These are phyloP conservation scores for Phenganax marumi DNA, from an alignment of 92 coral and sea anemone species.

Conservation along the genomic window DNA sequence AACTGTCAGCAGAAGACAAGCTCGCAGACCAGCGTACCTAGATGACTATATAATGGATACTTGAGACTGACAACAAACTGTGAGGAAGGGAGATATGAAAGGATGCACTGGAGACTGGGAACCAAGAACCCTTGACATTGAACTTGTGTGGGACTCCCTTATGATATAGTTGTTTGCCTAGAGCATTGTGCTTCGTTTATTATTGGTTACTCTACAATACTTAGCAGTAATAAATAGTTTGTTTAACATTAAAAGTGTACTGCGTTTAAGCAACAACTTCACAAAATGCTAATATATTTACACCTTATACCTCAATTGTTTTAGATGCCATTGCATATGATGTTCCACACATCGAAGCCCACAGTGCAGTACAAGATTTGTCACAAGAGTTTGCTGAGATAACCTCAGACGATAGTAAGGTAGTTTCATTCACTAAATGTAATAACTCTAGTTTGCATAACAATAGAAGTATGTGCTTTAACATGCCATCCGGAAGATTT, in stretches of 20 bases:
- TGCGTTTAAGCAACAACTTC: neutral
- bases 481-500: too few relatives aligned
- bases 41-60: slow-evolving; percentile 20
- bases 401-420: neutral
- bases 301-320: too few relatives aligned
- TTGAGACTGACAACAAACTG: neutral
- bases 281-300: neutral
- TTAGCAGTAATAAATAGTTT: neutral
- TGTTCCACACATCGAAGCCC: neutral
- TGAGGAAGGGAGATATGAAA: slow-evolving; percentile 24
- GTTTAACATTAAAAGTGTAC: neutral
- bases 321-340: neutral
- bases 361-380: neutral
- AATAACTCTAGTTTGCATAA: too few relatives aligned
- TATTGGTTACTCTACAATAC: neutral
- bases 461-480: too few relatives aligned
- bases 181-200: neutral
- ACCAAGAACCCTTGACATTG: too few relatives aligned
- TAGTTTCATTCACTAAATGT: too few relatives aligned
- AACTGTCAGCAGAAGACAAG: slow-evolving; percentile 18
- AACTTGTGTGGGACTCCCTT: neutral
- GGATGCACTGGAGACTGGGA: neutral
- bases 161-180: too few relatives aligned
- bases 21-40: slow-evolving; percentile 22
- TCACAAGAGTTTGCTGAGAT: neutral